These are phyloP conservation scores for Eupithecia exiguata DNA, from an alignment of 2,888 invertebrate species.

Conservation along the genomic window DNA sequence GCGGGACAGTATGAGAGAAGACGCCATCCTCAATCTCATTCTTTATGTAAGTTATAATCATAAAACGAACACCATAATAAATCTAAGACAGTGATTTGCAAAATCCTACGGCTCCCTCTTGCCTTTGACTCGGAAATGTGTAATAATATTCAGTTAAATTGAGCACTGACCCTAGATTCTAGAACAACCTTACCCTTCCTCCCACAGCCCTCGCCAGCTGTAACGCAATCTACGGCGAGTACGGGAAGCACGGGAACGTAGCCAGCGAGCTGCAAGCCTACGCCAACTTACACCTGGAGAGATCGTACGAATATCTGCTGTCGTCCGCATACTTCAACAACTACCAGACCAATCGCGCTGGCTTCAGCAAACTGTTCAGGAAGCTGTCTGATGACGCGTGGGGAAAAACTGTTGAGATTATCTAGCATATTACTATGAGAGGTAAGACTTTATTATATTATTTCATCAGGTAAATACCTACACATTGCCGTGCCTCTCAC, in stretches of 20 bases:
- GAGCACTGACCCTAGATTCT: background rate
- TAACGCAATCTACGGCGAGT: constrained; percentile 86
- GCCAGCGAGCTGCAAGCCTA: constrained; percentile 78
- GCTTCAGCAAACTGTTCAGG: constrained; percentile 89
- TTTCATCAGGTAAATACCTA: background rate
- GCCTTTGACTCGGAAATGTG: background rate
- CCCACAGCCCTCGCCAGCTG: constrained; percentile 79
- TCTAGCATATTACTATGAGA: constrained; percentile 90
- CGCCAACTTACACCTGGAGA: constrained; percentile 86
- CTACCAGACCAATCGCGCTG: constrained; percentile 89
- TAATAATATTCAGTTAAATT: no score
- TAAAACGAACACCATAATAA: no score
- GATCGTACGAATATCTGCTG: constrained; percentile 90
- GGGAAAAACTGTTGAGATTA: constrained; percentile 88
- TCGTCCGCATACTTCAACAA: constrained; percentile 90
- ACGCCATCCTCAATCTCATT: no score
- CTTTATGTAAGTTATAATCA: no score
- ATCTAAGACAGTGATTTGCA: background rate
- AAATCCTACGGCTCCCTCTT: background rate
- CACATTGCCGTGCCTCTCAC: no score
- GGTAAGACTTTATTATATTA: constrained; percentile 77
- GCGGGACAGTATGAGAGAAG: background rate
- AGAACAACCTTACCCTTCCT: background rate
- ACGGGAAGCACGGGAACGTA: constrained; percentile 76
- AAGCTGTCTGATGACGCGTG: constrained; percentile 89